A percentile compares a stretch with the other conserved stretches of the same genome.
Conservation (phyloP, 2,888 invertebrate genomes). For the Eurytoma adleriae region DNA sequence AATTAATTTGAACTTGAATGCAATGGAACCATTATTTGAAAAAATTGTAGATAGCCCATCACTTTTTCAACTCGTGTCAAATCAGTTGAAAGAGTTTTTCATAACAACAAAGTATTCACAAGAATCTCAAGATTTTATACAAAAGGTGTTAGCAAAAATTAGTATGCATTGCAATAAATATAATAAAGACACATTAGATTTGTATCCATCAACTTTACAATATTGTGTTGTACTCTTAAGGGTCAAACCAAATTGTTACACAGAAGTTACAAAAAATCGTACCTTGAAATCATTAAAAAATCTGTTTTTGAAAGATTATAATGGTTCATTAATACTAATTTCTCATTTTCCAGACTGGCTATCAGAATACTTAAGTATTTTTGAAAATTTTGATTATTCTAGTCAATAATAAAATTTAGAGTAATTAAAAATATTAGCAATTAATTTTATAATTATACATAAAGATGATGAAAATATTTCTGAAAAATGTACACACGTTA, state of each 20-base stretch:
- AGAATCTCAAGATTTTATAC: slow-evolving; percentile 61
- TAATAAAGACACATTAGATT: slow-evolving; percentile 64
- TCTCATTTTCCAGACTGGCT: slow-evolving; percentile 70
- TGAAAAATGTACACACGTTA: slow-evolving; percentile 4
- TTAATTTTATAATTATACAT: not conserved
- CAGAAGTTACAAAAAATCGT: slow-evolving; percentile 61
- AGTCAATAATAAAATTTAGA: not conserved
- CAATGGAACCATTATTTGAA: slow-evolving; percentile 59
- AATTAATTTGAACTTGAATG: slow-evolving; percentile 39
- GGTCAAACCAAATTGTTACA: slow-evolving; percentile 65
- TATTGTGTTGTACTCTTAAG: slow-evolving; percentile 64
- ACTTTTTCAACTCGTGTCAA: slow-evolving; percentile 64
- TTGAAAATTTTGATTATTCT: slow-evolving; percentile 36
- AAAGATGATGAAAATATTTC: not conserved
- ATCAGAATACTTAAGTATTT: slow-evolving; percentile 55
- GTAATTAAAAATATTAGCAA: not conserved
- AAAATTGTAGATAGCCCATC: slow-evolving; percentile 59
- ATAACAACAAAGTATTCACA: slow-evolving; percentile 61
- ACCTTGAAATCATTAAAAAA: slow-evolving; percentile 60
- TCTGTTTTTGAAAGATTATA: slow-evolving; percentile 60
- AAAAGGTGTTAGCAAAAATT: slow-evolving; percentile 60
- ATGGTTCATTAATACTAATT: slow-evolving; percentile 63
- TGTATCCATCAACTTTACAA: slow-evolving; percentile 68
- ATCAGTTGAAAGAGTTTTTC: slow-evolving; percentile 65
- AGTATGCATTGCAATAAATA: slow-evolving; percentile 55